Evolutionary conservation across 2,888 invertebrate species (phyloP), one percentile per base, ranked within the genome.

Genomic region (Petrolisthes cinctipes): DNA sequence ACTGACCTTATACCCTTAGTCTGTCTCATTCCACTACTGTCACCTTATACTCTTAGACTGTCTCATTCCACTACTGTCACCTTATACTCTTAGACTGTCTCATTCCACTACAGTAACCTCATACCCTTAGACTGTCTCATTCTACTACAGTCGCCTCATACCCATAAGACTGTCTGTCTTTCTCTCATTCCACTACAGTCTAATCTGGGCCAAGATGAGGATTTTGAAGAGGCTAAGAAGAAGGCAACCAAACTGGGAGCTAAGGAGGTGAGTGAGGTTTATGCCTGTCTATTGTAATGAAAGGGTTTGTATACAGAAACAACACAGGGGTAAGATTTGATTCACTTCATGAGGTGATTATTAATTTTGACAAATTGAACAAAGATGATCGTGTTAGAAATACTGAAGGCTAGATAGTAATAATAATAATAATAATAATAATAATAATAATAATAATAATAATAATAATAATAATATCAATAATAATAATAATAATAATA

Each of bases 201-300:
- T 4, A 95, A 97, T 92, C 94, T 97, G 85, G 97, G 97, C 0
- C 97, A 97, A 93, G 94, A 95, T 86, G 97, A 97, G 93, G 95
- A 97, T 93, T 97, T 97, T 92, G 94, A 94, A 23, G 95, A 94
- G 81, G 96, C 96, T 0, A 94, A 93, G 91, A 92, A 92, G 87
- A 97, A 97, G 92, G 97, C 97, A 0, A 92, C 94, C 20, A 94
- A 94, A 90, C 95, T 97, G 89, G 97, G 97, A 57, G 97, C 97
- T 51, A 94, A 93, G 90, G 95, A 96, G 93, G 96, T 96, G 93
- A 93, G 93, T 20, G 9, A 68, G 56, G 3, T 20, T 53, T n/a
- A 78, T 78, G 14, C 1, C 78, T n/a, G 0, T 78, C n/a, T 75
- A 2, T 37, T 11, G 14, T 71, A 71, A 14, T 71, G 5, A 4